These are phyloP conservation scores for Zelleria hepariella DNA, from an alignment of 2,888 invertebrate genomes.

Conservation along the genomic window DNA sequence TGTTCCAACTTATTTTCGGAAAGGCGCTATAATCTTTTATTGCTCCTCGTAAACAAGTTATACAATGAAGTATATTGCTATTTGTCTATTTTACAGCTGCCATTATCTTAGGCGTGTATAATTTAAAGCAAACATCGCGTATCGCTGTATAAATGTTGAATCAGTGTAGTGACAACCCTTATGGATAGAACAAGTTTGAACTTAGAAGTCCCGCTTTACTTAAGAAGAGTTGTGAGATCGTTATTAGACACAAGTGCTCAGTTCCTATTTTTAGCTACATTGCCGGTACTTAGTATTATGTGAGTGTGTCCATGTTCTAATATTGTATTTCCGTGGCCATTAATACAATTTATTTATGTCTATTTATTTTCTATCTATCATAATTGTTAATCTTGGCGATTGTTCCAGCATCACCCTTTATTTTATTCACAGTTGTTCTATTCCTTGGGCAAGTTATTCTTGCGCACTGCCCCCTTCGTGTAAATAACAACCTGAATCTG, in stretches of 20 bases:
- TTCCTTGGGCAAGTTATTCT: no score
- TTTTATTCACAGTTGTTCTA: no score
- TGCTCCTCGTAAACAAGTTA: not conserved
- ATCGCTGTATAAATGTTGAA: not conserved
- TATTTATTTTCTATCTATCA: no score
- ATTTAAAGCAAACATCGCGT: not conserved
- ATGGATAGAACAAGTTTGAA: not conserved
- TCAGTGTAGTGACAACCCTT: not conserved
- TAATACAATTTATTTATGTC: no score
- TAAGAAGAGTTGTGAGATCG: not conserved
- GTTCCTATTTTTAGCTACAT: no score
- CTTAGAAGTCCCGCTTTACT: not conserved
- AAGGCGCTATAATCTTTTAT: not conserved
- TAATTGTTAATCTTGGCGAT: no score
- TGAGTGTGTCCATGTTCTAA: no score
- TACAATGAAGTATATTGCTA: not conserved
- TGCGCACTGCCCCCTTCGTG: no score
- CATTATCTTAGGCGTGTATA: not conserved
- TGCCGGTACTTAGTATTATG: no score
- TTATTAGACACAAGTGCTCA: no score
- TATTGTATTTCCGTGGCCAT: no score
- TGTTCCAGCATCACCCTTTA: no score
- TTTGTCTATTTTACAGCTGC: not conserved
- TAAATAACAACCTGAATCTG: not conserved
- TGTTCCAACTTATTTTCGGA: not conserved